A percentile compares a stretch with the other conserved stretches of the same genome.
Evolutionary conservation across 2,888 invertebrate species (phyloP).

Genomic region (Sialis fuliginosa): DNA sequence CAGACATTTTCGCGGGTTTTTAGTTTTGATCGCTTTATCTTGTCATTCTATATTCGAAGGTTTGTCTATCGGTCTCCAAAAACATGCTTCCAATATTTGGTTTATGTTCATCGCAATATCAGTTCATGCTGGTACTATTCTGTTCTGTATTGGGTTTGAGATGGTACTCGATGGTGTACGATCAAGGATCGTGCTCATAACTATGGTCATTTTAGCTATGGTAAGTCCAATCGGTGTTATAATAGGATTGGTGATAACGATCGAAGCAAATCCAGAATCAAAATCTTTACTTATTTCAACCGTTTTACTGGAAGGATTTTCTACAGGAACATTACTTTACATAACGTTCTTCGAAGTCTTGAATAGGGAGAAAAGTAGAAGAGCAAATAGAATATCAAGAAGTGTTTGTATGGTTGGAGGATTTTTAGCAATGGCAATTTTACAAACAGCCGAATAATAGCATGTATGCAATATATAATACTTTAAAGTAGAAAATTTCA

Average conservation of each 20-base stretch:
- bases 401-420: conserved; percentile 22
- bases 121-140: conserved; percentile 32
- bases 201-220: conserved; percentile 27
- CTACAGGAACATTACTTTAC: conserved; percentile 31
- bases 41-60: conserved; percentile 36
- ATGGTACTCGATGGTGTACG: conserved; percentile 26
- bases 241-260: conserved; percentile 26
- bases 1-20: conserved; percentile 18
- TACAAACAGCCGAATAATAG: conserved; percentile 10
- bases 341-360: conserved; percentile 33
- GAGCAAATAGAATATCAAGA: conserved; percentile 20
- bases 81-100: conserved; percentile 27
- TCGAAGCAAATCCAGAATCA: conserved; percentile 20
- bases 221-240: conserved; percentile 31
- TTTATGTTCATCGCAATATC: conserved; percentile 31
- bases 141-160: conserved; percentile 34
- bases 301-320: conserved; percentile 27
- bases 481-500: no score
- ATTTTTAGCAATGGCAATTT: conserved; percentile 22
- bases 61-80: conserved; percentile 31
- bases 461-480: no score
- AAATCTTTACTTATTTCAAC: conserved; percentile 23
- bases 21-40: conserved; percentile 30
- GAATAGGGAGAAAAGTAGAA: conserved; percentile 24
- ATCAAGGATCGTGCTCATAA: conserved; percentile 21